Conservation (phyloP, 1,140 invertebrate species). For the Danaus melanippus region DNA sequence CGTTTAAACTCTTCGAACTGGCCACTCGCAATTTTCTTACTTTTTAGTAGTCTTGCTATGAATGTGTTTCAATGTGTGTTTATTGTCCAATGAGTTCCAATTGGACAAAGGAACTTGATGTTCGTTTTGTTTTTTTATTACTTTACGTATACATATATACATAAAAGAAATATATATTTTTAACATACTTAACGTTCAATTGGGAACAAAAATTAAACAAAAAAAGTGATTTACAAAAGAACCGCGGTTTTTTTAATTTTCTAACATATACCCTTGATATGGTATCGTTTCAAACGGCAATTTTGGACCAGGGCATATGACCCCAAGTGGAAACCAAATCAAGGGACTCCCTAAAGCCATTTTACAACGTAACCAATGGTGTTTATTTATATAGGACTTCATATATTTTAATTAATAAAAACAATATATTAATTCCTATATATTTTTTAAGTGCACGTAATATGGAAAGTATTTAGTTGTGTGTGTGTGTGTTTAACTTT, state of each 20-base stretch:
- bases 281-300: slow-evolving; percentile 44
- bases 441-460: slow-evolving; percentile 17
- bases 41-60: slow-evolving; percentile 60
- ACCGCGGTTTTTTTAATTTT: slow-evolving; percentile 8
- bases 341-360: slow-evolving; percentile 61
- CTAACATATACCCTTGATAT: slow-evolving; percentile 47
- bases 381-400: too few relatives aligned
- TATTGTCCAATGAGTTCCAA: slow-evolving; percentile 44
- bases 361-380: slow-evolving; percentile 48
- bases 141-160: slow-evolving; percentile 8
- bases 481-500: too few relatives aligned
- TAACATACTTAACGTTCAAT: neutral
- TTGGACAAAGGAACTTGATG: slow-evolving; percentile 39
- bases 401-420: too few relatives aligned
- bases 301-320: slow-evolving; percentile 56
- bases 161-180: slow-evolving; percentile 1
- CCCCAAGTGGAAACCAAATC: slow-evolving; percentile 69
- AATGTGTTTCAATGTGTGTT: slow-evolving; percentile 58
- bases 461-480: too few relatives aligned
- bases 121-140: slow-evolving; percentile 26
- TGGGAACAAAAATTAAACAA: neutral
- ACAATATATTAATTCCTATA: too few relatives aligned
- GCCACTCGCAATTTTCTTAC: slow-evolving; percentile 46
- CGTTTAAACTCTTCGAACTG: slow-evolving; percentile 36
- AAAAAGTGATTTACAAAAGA: slow-evolving; percentile 16